Percentiles rank a stretch among this genome's conserved stretches.
These are phyloP conservation scores for Muscicapa adusta DNA, from an alignment of 2,113 vertebrate genomes.

Conservation along the genomic window DNA sequence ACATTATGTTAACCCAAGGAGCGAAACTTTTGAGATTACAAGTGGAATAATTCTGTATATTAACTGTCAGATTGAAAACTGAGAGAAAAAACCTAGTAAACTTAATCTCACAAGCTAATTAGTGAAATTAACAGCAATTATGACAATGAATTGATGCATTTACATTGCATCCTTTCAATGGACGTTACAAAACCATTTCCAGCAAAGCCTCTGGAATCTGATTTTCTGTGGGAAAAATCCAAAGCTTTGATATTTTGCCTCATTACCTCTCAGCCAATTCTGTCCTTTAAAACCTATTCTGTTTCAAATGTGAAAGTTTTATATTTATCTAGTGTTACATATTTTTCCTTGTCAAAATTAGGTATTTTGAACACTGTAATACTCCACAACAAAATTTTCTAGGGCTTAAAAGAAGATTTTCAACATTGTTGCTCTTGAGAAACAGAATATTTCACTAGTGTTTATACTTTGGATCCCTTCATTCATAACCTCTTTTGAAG, in stretches of 20 bases:
- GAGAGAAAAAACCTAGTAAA: neutral
- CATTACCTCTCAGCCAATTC: neutral
- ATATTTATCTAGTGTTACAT: neutral
- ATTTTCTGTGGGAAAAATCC: accelerated
- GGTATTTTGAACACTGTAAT: neutral
- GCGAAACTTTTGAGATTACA: neutral
- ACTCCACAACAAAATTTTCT: neutral
- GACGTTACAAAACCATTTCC: neutral
- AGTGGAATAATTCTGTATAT: neutral
- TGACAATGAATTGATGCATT: neutral
- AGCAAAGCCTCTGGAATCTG: neutral
- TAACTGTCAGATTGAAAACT: neutral
- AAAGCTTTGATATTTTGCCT: neutral
- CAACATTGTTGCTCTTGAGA: neutral
- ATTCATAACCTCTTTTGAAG: neutral
- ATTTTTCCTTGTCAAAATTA: neutral
- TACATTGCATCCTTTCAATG: neutral
- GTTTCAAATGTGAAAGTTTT: neutral
- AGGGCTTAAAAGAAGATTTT: neutral
- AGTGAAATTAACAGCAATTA: neutral
- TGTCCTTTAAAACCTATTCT: neutral
- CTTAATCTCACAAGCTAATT: neutral
- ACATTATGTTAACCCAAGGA: neutral
- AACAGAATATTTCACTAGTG: neutral
- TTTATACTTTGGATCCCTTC: neutral